These are phyloP conservation scores for Sclerodermus sp. DNA, from an alignment of 2,888 invertebrate species.

Conservation along the genomic window DNA sequence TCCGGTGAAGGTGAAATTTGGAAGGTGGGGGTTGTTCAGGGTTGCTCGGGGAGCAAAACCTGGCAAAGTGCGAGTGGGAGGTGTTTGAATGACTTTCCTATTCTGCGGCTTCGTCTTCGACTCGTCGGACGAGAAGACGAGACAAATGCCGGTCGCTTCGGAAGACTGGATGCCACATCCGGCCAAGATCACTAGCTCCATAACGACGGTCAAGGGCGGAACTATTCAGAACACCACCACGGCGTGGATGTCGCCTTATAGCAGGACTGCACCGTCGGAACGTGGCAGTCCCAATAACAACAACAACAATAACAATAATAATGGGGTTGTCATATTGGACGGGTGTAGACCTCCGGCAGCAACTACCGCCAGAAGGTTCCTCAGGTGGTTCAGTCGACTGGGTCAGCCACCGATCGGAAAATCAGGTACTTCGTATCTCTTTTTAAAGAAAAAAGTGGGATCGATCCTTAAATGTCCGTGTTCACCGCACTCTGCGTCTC, in stretches of 20 bases:
- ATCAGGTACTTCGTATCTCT: too few relatives aligned
- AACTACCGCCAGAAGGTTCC: constrained; percentile 60
- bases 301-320: constrained; percentile 39
- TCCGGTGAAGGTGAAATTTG: too few relatives aligned
- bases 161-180: constrained; percentile 48
- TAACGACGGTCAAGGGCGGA: constrained; percentile 44
- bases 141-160: constrained; percentile 47
- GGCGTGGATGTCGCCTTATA: constrained; percentile 50
- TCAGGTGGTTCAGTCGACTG: constrained; percentile 62
- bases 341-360: constrained; percentile 48
- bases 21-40: constrained; percentile 4
- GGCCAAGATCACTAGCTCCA: constrained; percentile 45
- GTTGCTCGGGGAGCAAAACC: not conserved
- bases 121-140: constrained; percentile 49
- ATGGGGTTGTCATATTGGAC: constrained; percentile 47
- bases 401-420: constrained; percentile 62
- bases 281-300: constrained; percentile 24
- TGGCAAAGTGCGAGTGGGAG: too few relatives aligned
- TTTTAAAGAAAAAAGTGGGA: too few relatives aligned
- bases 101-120: constrained; percentile 51
- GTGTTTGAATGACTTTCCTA: constrained; percentile 49
- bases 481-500: too few relatives aligned
- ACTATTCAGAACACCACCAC: constrained; percentile 44
- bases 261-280: constrained; percentile 33
- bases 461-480: too few relatives aligned